Evolutionary conservation across 2,113 vertebrate genomes (phyloP), one percentile per base, ranked within the genome.

Genomic region (Sander vitreus): DNA sequence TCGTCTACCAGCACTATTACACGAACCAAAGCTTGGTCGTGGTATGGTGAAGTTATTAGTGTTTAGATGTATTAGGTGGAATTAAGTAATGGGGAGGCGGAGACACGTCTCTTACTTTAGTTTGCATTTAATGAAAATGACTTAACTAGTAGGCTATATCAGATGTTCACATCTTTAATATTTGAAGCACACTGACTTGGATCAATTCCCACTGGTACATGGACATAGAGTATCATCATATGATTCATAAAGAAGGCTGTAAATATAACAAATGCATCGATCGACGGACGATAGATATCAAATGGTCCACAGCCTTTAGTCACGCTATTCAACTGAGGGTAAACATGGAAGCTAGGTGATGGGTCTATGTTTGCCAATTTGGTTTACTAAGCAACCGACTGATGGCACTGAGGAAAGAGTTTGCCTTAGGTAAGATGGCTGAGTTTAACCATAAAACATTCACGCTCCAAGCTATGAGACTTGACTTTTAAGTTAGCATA

Each of bases 311-410:
- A 55, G 76, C 23, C 63, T 85, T 39, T 48, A 6, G 64, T 70
- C 48, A 72, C 36, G 0, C 60, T 73, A 80, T 84, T 88, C 70
- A 79, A 65, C 67, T 57, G 18, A 76, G 75, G 48, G 83, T 53
- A 89, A 92, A 92, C 81, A 90, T 70, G 25, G 59, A 43, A 63
- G 63, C 62, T 58, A 76, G 73, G 81, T 77, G 73, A 92, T 88
- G 81, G 60, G 36, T 85, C 79, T 86, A 54, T 90, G 80, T 91
- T 91, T 93, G 83, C 83, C 67, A 62, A 19, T 78, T 64, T 77
- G 69, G 66, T 86, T 82, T 39, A 78, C 85, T 76, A 50, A 57
- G 77, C 73, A 89, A 90, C 79, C 30, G 6, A 25, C 68, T 73
- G 78, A 84, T 55, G 65, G 30, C 55, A 63, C 68, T 12, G 10